Base-by-base conservation (phyloP, 2,113 vertebrate species). In the Tretioscincus oriximinensis region DNA sequence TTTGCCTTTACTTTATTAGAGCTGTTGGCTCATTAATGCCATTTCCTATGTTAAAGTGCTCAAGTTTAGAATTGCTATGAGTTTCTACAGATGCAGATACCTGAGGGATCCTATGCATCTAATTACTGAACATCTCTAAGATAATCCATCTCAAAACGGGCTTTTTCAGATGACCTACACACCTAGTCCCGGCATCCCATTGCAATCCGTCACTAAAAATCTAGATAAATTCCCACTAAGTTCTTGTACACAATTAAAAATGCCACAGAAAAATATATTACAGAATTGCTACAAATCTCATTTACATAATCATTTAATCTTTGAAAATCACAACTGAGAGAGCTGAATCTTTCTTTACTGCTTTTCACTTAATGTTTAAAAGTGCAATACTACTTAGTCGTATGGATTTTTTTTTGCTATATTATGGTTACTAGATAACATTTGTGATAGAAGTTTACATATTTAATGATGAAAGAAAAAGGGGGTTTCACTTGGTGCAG, bases 241-340 rank as follows among this genome's bases (percentile, higher is more conserved):
- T 79, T 18, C 41, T n/a, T 84, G 61, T 77, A 31, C 54, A 83
- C 84, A 28, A 84, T 0, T 70, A 76, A 81, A 41, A 73, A 28
- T 81, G 65, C 41, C 10, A 12, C 7, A 26, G 49, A 6, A 49
- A 8, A 71, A 29, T 64, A 16, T 75, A 9, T 80, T 85, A 60
- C 71, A 77, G 69, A n/a, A 61, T 18, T 26, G 49, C 51, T 35
- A 49, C 64, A 29, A 35, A 7, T 61, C 21, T 26, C 49, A 49
- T 11, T 54, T 66, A 45, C 45, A 66, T 7, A 20, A 10, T 41
- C 16, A 24, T 61, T 64, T 41, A 64, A 47, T 64, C 64, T 63
- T 64, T 7, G 31, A 22, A 76, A 41, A 10, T 16, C 6, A 49
- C 2, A 10, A 3, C 20, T 58, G 29, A 29, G 14, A 7, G 58